Evolutionary conservation across 2,113 vertebrate species (phyloP), one percentile per base, ranked within the genome.

Genomic region (Hyperopisus bebe): DNA sequence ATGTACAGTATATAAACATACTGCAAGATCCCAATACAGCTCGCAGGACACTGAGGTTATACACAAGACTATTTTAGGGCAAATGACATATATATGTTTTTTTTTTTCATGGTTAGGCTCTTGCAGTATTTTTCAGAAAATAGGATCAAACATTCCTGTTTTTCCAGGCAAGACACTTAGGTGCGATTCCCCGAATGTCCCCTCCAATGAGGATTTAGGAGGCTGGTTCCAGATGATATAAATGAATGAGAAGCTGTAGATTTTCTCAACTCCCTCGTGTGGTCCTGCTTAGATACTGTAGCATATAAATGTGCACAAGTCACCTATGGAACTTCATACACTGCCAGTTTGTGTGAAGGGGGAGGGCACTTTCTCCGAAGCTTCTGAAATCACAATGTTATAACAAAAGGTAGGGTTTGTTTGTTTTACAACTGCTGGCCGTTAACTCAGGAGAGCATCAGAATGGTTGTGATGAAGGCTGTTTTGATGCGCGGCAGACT

Each of bases 31-130:
- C 62, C 74, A 80, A 19, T 80, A 80, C 35, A 19, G 15, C 13
- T 39, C 2, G 0, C 74, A 42, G 35, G 74, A 80, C 74, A 42
- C 74, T 80, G 74, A 42, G 74, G 74, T 80, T 39, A 39, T 21
- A 39, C 35, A 8, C 74, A 42, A 42, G 15, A 19, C 42, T 80
- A 80, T 80, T 80, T 80, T 42, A 19, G 35, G 74, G 15, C 74
- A 42, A 42, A 80, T 80, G 35, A 42, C 35, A 80, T 13, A 70
- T 13, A 70, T 31, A 31, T 13, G 10, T 90, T 93, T 94, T 91
- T 92, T n/a, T 92, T 93, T 94, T 95, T 92, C 94, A 94, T 93
- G 92, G 92, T 47, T 84, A 21, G 46, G 42, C 44, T 84, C 4
- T 42, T 47, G 44, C 19, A 10, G 19, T 84, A 24, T 44, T 84